These are phyloP conservation scores for Varecia variegata DNA, from an alignment of 2,797 vertebrate genomes.

Conservation along the genomic window DNA sequence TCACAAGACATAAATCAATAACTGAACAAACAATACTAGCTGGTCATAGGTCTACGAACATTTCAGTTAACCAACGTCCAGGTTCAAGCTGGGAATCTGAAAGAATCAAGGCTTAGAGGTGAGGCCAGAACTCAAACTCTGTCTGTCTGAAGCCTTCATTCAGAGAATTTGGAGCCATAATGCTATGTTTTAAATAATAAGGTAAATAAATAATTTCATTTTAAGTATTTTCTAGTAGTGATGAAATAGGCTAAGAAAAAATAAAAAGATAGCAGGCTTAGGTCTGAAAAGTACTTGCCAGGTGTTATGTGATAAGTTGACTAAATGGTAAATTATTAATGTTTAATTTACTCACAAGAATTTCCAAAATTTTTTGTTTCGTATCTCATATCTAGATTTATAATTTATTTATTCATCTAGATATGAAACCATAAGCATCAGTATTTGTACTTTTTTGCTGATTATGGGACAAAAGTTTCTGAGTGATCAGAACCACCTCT, in stretches of 20 bases:
- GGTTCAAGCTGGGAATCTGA: not conserved
- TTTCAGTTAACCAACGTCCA: not conserved
- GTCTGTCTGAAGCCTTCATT: not conserved
- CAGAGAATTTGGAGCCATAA: not conserved
- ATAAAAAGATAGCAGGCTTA: not conserved
- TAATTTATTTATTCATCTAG: not conserved
- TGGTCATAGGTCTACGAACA: not conserved
- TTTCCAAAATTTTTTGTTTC: slow-evolving; percentile 33
- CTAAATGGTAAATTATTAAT: not conserved
- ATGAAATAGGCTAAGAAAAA: slow-evolving; percentile 18
- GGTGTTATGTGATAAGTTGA: not conserved
- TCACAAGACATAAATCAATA: not conserved
- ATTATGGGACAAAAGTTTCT: not conserved
- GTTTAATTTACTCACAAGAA: not conserved
- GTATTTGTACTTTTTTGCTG: not conserved
- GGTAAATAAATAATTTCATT: not conserved
- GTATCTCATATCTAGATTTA: not conserved
- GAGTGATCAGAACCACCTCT: not conserved
- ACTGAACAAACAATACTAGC: not conserved
- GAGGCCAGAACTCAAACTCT: not conserved
- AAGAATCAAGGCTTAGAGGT: not conserved
- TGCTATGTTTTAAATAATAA: not conserved
- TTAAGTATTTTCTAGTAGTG: not conserved
- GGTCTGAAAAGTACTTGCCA: not conserved
- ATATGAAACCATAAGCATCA: slow-evolving; percentile 4